A percentile compares a stretch with the other conserved stretches of the same genome.
These are phyloP conservation scores for Cygnus olor DNA, from an alignment of 2,797 vertebrate species.

Conservation along the genomic window DNA sequence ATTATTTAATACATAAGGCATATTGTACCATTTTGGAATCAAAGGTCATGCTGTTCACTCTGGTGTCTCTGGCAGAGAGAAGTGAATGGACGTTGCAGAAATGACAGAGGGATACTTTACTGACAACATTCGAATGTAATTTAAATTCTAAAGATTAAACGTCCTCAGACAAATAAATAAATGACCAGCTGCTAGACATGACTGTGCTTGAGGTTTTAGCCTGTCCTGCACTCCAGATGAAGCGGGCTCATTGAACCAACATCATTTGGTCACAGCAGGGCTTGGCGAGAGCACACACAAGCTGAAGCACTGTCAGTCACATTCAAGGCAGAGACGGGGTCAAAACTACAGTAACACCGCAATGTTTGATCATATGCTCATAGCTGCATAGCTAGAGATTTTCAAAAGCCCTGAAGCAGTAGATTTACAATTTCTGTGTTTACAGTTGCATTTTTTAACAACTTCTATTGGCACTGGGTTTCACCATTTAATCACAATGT, in stretches of 20 bases:
- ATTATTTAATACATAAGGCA: neutral
- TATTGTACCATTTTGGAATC: neutral
- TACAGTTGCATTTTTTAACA: neutral
- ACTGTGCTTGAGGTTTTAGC: neutral
- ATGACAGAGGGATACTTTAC: neutral
- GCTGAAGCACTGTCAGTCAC: neutral
- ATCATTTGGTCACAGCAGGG: neutral
- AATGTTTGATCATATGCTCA: neutral
- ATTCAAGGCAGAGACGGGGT: neutral
- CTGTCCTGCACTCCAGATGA: neutral
- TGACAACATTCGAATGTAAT: neutral
- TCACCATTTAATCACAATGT: neutral
- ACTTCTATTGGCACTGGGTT: neutral
- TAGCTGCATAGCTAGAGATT: neutral
- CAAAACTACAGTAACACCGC: accelerated
- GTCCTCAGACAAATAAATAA: neutral
- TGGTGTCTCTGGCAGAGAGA: neutral
- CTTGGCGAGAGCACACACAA: neutral
- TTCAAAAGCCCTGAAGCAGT: neutral
- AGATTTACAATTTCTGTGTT: neutral
- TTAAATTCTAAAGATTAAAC: neutral
- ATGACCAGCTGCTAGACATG: neutral
- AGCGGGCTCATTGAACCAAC: neutral
- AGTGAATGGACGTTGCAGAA: neutral
- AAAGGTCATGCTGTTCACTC: neutral